phyloP scores from a whole-genome alignment of 2,113 vertebrate genomes.

The Chaetorhynchus papuensis region DNA sequence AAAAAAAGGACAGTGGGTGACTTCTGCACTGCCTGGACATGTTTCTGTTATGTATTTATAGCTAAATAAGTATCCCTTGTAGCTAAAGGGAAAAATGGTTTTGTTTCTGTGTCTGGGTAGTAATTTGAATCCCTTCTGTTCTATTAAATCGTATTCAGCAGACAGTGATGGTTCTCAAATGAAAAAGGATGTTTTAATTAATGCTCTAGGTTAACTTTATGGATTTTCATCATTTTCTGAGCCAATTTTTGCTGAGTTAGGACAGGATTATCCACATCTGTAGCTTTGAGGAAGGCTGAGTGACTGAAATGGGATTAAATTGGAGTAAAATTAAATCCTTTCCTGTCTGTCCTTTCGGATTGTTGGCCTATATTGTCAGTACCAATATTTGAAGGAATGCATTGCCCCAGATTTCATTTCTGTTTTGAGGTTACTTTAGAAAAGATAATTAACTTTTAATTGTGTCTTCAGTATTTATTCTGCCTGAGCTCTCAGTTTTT shows the following conservation, averaged over 20 bases:
- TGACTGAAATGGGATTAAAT: not conserved
- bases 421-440: not conserved
- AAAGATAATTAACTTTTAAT: not conserved
- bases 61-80: not conserved
- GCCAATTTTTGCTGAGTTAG: not conserved
- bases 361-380: not conserved
- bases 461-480: not conserved
- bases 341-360: not conserved
- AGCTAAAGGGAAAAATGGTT: not conserved
- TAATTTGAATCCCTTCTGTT: not conserved
- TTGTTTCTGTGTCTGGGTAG: not conserved
- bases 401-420: not conserved
- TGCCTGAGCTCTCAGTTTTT: not conserved
- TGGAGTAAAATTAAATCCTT: not conserved
- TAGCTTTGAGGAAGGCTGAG: not conserved
- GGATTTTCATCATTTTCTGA: not conserved
- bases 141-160: not conserved
- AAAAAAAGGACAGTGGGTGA: not conserved
- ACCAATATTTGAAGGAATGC: not conserved
- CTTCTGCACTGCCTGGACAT: not conserved
- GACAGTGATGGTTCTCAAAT: not conserved
- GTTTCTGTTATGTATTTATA: not conserved
- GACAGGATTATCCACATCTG: not conserved
- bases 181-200: not conserved
- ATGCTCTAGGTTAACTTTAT: not conserved